These are phyloP conservation scores for Plutomurus gul DNA, from an alignment of 1,140 invertebrate genomes.

Conservation along the genomic window DNA sequence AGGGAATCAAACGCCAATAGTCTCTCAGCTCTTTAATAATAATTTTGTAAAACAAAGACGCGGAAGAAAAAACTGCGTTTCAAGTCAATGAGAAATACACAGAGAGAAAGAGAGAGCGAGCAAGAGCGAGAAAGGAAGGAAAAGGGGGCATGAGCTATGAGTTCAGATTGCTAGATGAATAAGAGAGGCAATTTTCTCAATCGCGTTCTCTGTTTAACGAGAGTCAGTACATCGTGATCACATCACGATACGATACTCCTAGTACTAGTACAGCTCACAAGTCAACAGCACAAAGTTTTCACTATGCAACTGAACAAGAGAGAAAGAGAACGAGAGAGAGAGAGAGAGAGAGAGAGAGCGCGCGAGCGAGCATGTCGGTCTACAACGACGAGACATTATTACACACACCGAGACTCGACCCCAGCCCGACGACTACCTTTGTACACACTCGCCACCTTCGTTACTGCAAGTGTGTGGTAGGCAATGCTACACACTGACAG, in stretches of 20 bases:
- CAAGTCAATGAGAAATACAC: no score
- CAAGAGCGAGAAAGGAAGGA: constrained; percentile 1
- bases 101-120: no score
- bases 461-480: neutral
- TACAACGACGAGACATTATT: neutral
- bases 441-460: neutral
- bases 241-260: neutral
- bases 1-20: no score
- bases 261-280: neutral
- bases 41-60: no score
- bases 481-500: neutral
- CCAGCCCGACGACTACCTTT: neutral
- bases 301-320: constrained; percentile 10
- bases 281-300: constrained; percentile 25
- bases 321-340: neutral
- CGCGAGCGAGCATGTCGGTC: neutral
- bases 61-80: no score
- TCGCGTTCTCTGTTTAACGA: constrained; percentile 14
- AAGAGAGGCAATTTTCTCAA: constrained; percentile 14
- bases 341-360: neutral
- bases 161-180: neutral
- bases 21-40: no score
- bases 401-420: neutral
- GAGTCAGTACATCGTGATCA: neutral
- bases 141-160: neutral